Evolutionary conservation across 2,888 invertebrate species (phyloP), one percentile per base, ranked within the genome.

Genomic region (Morinoia aosen): DNA sequence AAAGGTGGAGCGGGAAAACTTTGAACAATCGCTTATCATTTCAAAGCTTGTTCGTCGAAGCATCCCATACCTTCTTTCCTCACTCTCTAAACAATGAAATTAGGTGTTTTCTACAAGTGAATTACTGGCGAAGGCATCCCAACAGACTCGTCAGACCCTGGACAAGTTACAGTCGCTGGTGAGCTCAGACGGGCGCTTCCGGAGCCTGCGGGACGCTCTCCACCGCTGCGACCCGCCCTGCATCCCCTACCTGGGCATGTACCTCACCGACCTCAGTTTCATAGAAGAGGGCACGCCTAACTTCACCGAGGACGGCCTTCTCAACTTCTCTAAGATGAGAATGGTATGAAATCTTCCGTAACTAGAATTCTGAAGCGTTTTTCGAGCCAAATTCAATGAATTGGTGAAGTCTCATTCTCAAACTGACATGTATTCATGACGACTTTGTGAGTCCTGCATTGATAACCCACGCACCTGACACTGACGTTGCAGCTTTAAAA

Each of bases 301-400:
- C 97, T 98, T 98, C 97, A 99, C 99, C 0, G 98, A 98, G 5
- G 99, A 99, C 96, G 98, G 98, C 95, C 98, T 99, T 39, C 98
- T 99, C 93, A 99, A 99, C 97, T 99, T 99, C 97, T 99, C 99
- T 12, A 99, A 99, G 97, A 99, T 99, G 99, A 98, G 99, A 97
- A 99, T 99, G 99, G 99, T 99, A 97, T 97, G 97, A 90, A 10
- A 76, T 76, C 25, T 76, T 76, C 19, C 33, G 2, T 76, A 8
- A 76, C 76, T 33, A 33, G 76, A 76, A 76, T 96, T 95, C 2
- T 19, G 16, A 57, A 40, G n/a, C 10, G n/a, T 40, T 93, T 58
- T 48, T 94, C 40, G n/a, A 14, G 76, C 0, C 19, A 76, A 76
- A 76, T 33, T 76, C 25, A 33, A 19, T 48, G 48, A 48, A 48